These are phyloP conservation scores for Euplagia quadripunctaria DNA, from an alignment of 2,888 invertebrate genomes.

Conservation along the genomic window DNA sequence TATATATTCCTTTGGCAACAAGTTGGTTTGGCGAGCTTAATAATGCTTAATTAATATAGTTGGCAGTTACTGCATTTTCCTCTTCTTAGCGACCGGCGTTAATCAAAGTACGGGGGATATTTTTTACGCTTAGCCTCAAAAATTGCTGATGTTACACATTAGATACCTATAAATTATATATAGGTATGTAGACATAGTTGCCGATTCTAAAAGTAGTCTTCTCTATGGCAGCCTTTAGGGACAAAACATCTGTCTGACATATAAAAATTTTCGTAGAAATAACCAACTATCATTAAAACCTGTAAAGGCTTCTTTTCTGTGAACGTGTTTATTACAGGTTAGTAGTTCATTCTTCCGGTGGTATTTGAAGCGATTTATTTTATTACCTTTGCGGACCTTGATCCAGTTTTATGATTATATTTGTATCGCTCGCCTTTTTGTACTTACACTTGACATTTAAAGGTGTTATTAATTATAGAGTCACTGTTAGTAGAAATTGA, in stretches of 20 bases:
- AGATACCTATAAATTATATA: background rate
- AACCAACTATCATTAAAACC: constrained; percentile 27
- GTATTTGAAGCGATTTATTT: constrained; percentile 59
- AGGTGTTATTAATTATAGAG: constrained; percentile 18
- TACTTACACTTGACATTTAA: constrained; percentile 42
- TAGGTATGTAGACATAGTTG: background rate
- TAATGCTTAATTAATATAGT: too few relatives aligned
- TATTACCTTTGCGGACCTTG: constrained; percentile 56
- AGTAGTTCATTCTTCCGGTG: constrained; percentile 59
- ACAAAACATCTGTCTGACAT: constrained; percentile 1
- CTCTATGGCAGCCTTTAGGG: background rate
- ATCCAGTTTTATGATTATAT: constrained; percentile 50
- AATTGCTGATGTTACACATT: background rate
- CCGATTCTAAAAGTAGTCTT: background rate
- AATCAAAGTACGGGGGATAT: background rate
- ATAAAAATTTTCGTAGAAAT: constrained; percentile 14
- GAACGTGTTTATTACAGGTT: constrained; percentile 46
- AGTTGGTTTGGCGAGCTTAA: background rate
- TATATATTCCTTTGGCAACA: background rate
- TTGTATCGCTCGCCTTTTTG: constrained; percentile 30
- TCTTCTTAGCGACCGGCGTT: background rate
- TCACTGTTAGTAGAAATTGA: background rate
- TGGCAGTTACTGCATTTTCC: background rate
- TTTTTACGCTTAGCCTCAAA: background rate
- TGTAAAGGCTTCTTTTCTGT: constrained; percentile 34